Evolutionary conservation across 2,113 vertebrate species (phyloP), one percentile per base, ranked within the genome.

Genomic region (Tenebrosternarchus preto): DNA sequence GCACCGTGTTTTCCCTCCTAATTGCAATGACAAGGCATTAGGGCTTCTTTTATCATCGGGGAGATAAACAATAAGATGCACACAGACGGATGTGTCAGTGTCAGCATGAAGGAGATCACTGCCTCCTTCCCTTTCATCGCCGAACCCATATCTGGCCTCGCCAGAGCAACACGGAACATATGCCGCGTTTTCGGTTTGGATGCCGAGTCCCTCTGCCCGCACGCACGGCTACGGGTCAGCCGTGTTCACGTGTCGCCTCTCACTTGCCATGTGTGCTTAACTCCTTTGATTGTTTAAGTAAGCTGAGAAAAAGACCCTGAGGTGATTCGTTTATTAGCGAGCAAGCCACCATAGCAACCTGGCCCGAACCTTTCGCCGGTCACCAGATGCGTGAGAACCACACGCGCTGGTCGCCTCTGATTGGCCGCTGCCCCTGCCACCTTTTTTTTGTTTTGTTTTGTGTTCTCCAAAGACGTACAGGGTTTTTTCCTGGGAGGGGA

Each of bases 321-420:
- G 91, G 90, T 92, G 90, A 91, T 91, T 86, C 89, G 88, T 89
- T 91, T 87, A 90, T 92, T 90, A 91, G 88, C 80, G 84, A 81
- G 79, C 88, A 83, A 74, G 84, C 25, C 80, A 59, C 81, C 77
- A 77, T 72, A 59, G 80, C 78, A 77, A 59, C 53, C 69, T 82
- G 24, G 46, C 19, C 43, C 9, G 22, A 71, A 56, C 56, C 60
- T 39, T 12, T 25, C 25, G 57, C 24, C 1, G 81, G 82, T 82
- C 83, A 81, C 63, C 71, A 68, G 43, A 43, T 61, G 16, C 17
- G 83, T 85, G 56, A 80, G 69, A 84, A 68, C 77, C 66, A 16
- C 59, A 70, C 82, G 80, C 73, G 69, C 66, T 57, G 60, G 27
- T 82, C 36, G 53, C 27, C n/a, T 8, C n/a, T 53, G 82, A 80